phyloP scores from a whole-genome alignment of 2,888 invertebrate species.

The Prosapia bicincta region DNA sequence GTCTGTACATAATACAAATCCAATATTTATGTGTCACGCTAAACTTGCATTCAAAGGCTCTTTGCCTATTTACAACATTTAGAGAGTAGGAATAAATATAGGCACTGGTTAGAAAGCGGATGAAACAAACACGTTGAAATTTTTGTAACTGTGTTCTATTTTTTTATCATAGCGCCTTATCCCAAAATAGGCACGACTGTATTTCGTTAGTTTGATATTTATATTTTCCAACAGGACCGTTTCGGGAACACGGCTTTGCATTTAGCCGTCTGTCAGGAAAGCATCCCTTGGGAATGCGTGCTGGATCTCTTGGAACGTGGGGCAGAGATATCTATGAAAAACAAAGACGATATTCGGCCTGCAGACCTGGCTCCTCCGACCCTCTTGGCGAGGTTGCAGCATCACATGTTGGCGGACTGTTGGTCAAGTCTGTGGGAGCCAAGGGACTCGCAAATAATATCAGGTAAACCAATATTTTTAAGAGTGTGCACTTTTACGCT shows the following conservation, averaged over 20 bases:
- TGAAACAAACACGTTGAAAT: too few species aligned
- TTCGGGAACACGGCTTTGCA: conserved; percentile 57
- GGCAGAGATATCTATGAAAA: conserved; percentile 48
- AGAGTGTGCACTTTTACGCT: too few species aligned
- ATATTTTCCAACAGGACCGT: conserved; percentile 46
- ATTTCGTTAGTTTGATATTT: too few species aligned
- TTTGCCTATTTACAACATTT: too few species aligned
- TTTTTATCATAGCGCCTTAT: neutral
- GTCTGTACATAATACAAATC: too few species aligned
- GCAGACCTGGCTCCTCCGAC: conserved; percentile 50
- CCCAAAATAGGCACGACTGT: too few species aligned
- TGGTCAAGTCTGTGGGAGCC: conserved; percentile 41
- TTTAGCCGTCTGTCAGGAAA: conserved; percentile 53
- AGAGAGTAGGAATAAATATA: too few species aligned
- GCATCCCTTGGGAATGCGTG: conserved; percentile 52
- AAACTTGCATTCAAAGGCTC: too few species aligned
- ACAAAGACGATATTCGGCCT: conserved; percentile 51
- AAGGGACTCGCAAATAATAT: neutral
- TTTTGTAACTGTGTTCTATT: neutral
- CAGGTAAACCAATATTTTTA: too few species aligned
- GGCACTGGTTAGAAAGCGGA: too few species aligned
- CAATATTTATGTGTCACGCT: too few species aligned
- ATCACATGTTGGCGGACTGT: conserved; percentile 49
- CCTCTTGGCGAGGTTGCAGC: conserved; percentile 50
- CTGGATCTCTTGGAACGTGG: conserved; percentile 52